Evolutionary conservation across 2,888 invertebrate species (phyloP).

Genomic region (Tetanocera ferruginea): DNA sequence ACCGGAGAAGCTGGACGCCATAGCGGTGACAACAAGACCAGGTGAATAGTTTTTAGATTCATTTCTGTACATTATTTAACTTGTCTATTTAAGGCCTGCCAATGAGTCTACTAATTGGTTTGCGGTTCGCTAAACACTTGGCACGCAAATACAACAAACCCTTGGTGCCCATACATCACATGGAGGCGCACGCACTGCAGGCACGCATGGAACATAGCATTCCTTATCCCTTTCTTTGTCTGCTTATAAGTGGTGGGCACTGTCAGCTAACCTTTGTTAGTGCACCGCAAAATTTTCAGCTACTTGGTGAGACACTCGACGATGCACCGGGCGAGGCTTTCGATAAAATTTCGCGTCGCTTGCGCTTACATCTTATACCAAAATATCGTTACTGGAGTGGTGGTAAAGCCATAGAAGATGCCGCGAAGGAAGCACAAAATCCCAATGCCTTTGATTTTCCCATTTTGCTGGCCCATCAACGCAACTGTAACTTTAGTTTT

Average conservation of each 20-base stretch:
- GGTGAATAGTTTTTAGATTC: conserved; percentile 64
- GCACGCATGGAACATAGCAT: conserved; percentile 80
- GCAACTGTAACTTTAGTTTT: conserved; percentile 93
- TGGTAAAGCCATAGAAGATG: conserved; percentile 87
- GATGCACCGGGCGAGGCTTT: conserved; percentile 94
- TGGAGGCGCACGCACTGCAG: conserved; percentile 98
- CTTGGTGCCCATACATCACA: conserved; percentile 96
- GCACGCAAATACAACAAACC: conserved; percentile 79
- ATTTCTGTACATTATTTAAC: neutral
- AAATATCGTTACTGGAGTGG: conserved; percentile 80
- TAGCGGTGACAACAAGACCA: conserved; percentile 93
- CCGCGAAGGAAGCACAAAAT: conserved; percentile 79
- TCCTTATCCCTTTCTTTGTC: conserved; percentile 88
- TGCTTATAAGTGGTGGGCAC: conserved; percentile 95
- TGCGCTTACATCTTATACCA: conserved; percentile 84
- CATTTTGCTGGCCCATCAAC: conserved; percentile 74
- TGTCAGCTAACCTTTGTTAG: conserved; percentile 83
- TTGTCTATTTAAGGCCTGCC: conserved; percentile 53
- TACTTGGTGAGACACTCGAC: conserved; percentile 85
- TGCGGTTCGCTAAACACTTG: conserved; percentile 84
- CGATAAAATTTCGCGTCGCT: conserved; percentile 91
- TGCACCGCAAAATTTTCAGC: conserved; percentile 80
- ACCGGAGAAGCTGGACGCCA: conserved; percentile 81
- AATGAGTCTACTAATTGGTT: conserved; percentile 83
- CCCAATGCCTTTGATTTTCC: conserved; percentile 77